Evolutionary conservation across 2,113 vertebrate species (phyloP).

Genomic region (Phylloscopus trochiloides): DNA sequence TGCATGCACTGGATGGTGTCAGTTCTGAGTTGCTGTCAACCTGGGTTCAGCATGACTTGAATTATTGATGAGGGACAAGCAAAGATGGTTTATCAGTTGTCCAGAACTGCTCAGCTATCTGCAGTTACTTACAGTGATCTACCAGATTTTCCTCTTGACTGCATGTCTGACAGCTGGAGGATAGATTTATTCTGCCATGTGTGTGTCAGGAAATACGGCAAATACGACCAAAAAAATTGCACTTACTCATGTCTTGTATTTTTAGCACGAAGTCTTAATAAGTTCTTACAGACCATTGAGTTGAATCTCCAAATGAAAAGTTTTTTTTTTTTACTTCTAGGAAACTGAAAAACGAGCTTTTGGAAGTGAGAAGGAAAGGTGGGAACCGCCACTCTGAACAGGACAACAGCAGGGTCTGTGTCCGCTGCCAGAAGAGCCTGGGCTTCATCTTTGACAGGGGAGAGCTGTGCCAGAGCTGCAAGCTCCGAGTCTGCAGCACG

Average conservation of each 20-base stretch:
- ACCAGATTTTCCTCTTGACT: background rate
- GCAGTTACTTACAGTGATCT: background rate
- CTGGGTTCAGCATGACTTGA: background rate
- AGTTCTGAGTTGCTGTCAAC: background rate
- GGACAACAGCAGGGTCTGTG: constrained; percentile 80
- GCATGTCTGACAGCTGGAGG: background rate
- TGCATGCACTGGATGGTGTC: background rate
- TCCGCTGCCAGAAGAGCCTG: constrained; percentile 84
- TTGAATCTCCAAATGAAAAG: background rate
- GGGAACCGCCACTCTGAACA: constrained; percentile 68
- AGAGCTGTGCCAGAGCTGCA: constrained; percentile 81
- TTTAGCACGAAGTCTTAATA: background rate
- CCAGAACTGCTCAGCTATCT: background rate
- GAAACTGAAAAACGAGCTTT: constrained; percentile 92
- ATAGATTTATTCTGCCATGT: background rate
- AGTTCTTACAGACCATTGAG: background rate
- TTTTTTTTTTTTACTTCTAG: constrained; percentile 56
- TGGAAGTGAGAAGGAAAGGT: constrained; percentile 87
- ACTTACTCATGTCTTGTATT: background rate
- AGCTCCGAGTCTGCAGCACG: constrained; percentile 80
- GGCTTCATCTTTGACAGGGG: constrained; percentile 91
- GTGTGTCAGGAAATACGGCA: background rate
- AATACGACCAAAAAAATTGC: background rate
- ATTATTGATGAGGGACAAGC: background rate
- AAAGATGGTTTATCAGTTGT: background rate